A percentile compares a stretch with the other conserved stretches of the same genome.
phyloP scores from a whole-genome alignment of 2,113 vertebrate species.

The Mirounga angustirostris region DNA sequence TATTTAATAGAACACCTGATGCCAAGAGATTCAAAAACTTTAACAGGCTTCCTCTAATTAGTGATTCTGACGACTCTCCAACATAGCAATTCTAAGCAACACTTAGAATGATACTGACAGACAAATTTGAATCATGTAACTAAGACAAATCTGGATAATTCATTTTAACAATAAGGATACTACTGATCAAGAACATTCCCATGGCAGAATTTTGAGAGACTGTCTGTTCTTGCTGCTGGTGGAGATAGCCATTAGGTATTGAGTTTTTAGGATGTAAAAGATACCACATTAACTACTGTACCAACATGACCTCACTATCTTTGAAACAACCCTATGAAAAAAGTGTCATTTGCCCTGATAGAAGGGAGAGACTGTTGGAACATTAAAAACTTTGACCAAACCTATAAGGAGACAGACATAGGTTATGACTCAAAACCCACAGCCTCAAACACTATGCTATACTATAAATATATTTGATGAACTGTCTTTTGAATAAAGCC shows the following conservation, averaged over 20 bases:
- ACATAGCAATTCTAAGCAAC: neutral
- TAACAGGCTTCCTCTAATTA: neutral
- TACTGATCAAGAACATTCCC: neutral
- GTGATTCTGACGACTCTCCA: neutral
- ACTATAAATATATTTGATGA: neutral
- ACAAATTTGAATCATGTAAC: neutral
- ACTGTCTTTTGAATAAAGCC: neutral
- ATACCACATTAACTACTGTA: neutral
- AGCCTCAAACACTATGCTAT: neutral
- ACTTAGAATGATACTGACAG: neutral
- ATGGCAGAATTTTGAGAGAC: neutral
- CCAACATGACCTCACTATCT: neutral
- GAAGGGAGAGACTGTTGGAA: neutral
- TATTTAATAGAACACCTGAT: neutral
- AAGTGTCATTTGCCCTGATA: neutral
- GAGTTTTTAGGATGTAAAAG: neutral
- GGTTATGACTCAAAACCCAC: neutral
- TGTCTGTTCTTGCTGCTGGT: neutral
- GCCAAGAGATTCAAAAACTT: neutral
- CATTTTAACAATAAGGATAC: neutral
- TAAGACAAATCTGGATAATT: neutral
- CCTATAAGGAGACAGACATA: neutral
- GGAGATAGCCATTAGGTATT: rapidly evolving
- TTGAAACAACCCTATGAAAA: neutral
- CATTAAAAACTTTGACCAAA: neutral